phyloP scores from a whole-genome alignment of 2,888 invertebrate species.

The Orthonychiurus folsomi region DNA sequence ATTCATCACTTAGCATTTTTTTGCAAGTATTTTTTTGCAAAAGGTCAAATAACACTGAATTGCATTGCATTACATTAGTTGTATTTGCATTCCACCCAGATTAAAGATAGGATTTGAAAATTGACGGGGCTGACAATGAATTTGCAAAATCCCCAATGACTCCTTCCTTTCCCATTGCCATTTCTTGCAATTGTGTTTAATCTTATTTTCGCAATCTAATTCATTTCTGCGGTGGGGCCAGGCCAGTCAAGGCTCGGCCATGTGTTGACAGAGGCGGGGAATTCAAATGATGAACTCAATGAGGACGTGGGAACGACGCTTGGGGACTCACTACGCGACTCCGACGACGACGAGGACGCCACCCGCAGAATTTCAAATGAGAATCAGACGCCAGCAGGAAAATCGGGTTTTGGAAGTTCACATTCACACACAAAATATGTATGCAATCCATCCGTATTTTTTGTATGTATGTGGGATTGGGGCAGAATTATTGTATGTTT shows the following conservation, averaged over 20 bases:
- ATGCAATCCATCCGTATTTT: too few relatives aligned
- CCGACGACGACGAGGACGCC: not conserved
- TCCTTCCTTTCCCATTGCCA: not conserved
- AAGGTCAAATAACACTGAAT: not conserved
- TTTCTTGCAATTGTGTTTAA: not conserved
- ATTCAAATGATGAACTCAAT: not conserved
- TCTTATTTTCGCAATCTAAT: not conserved
- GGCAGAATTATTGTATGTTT: too few relatives aligned
- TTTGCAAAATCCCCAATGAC: not conserved
- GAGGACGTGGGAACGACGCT: not conserved
- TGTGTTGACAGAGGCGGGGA: not conserved
- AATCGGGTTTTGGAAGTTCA: not conserved
- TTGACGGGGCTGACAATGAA: not conserved
- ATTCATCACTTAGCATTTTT: not conserved
- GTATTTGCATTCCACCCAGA: not conserved
- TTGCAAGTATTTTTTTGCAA: not conserved
- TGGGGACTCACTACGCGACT: too few relatives aligned
- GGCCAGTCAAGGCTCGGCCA: not conserved
- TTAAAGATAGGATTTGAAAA: not conserved
- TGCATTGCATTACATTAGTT: not conserved
- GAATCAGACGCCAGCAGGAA: not conserved
- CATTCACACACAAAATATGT: slow-evolving; percentile 1
- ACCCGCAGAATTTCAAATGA: not conserved
- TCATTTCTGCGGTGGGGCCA: not conserved
- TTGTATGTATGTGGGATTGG: too few relatives aligned